phyloP scores from a whole-genome alignment of 2,113 vertebrate genomes.

The Spermophilus dauricus region DNA sequence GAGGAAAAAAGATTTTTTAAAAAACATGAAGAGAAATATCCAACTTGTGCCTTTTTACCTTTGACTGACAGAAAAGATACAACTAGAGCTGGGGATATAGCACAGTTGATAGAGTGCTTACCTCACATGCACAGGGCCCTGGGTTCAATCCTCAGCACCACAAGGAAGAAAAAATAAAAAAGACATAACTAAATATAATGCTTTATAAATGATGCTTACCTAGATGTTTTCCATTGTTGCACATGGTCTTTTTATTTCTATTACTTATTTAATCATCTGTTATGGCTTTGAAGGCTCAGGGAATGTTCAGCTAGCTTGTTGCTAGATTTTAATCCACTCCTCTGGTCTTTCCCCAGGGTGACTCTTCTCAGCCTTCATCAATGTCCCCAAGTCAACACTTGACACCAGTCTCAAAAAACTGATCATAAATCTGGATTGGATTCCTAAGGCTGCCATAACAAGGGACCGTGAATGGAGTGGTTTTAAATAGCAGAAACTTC shows the following conservation, averaged over 20 bases:
- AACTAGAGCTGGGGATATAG: background rate
- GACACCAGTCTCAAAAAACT: background rate
- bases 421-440: background rate
- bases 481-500: background rate
- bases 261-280: background rate
- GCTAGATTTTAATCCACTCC: background rate
- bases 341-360: background rate
- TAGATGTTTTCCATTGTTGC: background rate
- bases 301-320: background rate
- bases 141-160: too few species aligned
- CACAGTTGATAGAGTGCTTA: too few species aligned
- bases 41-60: background rate
- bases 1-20: background rate
- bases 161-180: too few species aligned
- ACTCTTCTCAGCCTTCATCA: background rate
- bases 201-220: background rate
- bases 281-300: background rate
- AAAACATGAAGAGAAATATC: slow-evolving; percentile 10
- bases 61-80: background rate
- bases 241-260: background rate
- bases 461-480: background rate
- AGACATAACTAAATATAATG: too few species aligned
- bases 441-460: background rate
- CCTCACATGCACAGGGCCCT: too few species aligned
- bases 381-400: background rate